Evolutionary conservation across 2,888 invertebrate genomes (phyloP).

Genomic region (Hemithea aestivaria): DNA sequence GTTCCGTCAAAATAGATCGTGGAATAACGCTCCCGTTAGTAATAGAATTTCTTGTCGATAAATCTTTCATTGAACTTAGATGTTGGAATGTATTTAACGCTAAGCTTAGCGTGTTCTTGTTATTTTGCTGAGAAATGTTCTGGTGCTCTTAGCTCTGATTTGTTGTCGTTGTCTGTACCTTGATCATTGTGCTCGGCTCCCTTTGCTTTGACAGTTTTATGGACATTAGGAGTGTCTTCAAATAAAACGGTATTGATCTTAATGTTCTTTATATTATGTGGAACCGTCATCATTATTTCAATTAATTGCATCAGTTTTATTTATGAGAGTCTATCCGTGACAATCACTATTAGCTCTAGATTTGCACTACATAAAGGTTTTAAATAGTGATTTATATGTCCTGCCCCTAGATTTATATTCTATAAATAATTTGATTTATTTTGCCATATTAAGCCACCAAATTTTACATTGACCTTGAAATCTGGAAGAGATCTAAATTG

Average conservation of each 20-base stretch:
- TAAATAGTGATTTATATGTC: no score
- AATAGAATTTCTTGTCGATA: conserved; percentile 24
- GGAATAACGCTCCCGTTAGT: conserved; percentile 14
- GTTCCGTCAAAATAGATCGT: conserved; percentile 22
- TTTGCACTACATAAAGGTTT: no score
- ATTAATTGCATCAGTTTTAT: conserved; percentile 5
- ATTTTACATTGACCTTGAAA: no score
- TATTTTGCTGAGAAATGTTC: conserved; percentile 14
- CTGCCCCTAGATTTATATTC: no score
- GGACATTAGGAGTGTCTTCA: conserved; percentile 11
- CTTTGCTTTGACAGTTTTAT: conserved; percentile 20
- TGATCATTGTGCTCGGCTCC: conserved; percentile 11
- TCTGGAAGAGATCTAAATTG: no score
- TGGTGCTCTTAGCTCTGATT: conserved; percentile 16
- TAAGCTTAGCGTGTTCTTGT: conserved; percentile 18
- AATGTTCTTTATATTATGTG: conserved; percentile 11
- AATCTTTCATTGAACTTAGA: conserved; percentile 28
- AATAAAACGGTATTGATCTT: conserved; percentile 15
- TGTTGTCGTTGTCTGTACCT: conserved; percentile 17
- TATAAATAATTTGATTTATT: no score
- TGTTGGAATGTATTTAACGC: conserved; percentile 22
- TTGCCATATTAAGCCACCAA: no score
- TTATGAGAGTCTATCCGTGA: no score
- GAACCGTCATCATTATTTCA: conserved; percentile 8
- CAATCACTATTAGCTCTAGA: no score